Conservation (phyloP, 2,888 invertebrate genomes). For the Diarsia mendica region DNA sequence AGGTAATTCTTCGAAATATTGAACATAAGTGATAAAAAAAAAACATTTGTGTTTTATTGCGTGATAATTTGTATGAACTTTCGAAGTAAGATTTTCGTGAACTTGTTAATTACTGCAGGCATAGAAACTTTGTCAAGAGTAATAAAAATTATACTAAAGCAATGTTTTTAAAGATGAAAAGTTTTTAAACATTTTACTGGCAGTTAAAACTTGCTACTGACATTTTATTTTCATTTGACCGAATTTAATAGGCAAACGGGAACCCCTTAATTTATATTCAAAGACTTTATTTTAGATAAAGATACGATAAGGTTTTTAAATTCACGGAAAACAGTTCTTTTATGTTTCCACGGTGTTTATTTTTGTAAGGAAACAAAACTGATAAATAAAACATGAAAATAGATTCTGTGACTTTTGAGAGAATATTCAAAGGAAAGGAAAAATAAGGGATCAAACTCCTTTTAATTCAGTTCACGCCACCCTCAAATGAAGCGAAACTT, state of each 20-base stretch:
- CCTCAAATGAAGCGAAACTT: slow-evolving; percentile 9
- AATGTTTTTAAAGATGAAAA: slow-evolving; percentile 20
- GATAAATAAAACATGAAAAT: background rate
- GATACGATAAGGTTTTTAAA: background rate
- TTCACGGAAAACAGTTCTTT: background rate
- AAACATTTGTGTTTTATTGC: background rate
- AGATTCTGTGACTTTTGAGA: background rate
- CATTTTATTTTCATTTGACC: slow-evolving; percentile 17
- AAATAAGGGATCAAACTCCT: background rate
- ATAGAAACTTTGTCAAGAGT: background rate
- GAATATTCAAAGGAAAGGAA: background rate
- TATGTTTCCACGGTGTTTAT: background rate
- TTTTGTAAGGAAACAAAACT: slow-evolving; percentile 8
- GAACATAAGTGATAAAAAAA: background rate
- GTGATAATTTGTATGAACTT: background rate
- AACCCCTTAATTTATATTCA: background rate
- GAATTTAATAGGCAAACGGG: background rate
- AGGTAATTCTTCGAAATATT: background rate
- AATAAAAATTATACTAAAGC: background rate
- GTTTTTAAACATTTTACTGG: background rate
- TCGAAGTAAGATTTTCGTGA: background rate
- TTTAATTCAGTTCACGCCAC: slow-evolving; percentile 9
- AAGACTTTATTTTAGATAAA: background rate
- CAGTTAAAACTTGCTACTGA: slow-evolving; percentile 35
- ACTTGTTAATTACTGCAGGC: slow-evolving; percentile 13